phyloP scores from a whole-genome alignment of 2,113 vertebrate genomes.

The Dunckerocampus dactyliophorus region DNA sequence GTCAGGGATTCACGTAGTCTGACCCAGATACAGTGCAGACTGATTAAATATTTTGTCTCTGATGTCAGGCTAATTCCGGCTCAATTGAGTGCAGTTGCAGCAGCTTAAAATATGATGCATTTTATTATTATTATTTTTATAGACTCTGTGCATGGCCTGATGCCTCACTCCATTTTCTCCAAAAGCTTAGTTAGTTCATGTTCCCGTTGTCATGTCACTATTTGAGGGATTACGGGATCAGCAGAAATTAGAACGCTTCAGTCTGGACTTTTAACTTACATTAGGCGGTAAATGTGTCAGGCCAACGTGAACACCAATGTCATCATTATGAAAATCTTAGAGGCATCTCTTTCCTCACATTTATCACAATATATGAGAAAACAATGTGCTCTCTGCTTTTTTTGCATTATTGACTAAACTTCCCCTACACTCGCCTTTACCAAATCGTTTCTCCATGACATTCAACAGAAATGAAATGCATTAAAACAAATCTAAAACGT shows the following conservation, averaged over 20 bases:
- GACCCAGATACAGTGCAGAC: slow-evolving; percentile 36
- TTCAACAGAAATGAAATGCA: too few species aligned
- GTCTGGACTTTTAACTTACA: slow-evolving; percentile 30
- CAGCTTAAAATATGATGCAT: slow-evolving; percentile 13
- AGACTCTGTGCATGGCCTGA: slow-evolving; percentile 21
- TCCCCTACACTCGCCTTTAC: too few species aligned
- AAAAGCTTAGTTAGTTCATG: slow-evolving; percentile 28
- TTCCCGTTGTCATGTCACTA: slow-evolving; percentile 34
- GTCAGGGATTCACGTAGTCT: slow-evolving; percentile 28
- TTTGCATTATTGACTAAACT: too few species aligned
- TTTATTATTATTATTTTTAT: slow-evolving; percentile 10
- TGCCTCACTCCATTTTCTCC: slow-evolving; percentile 25
- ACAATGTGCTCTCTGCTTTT: too few species aligned
- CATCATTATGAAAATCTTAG: not conserved
- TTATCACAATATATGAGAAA: too few species aligned
- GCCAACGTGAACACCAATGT: not conserved
- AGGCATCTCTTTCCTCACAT: not conserved
- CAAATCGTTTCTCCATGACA: too few species aligned
- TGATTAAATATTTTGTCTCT: slow-evolving; percentile 42
- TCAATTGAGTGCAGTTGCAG: slow-evolving; percentile 12
- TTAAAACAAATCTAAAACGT: too few species aligned
- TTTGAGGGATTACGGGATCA: slow-evolving; percentile 59
- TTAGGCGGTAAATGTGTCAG: slow-evolving; percentile 14
- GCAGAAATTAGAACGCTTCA: slow-evolving; percentile 45
- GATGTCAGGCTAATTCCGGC: slow-evolving; percentile 36